Evolutionary conservation across 2,888 invertebrate genomes (phyloP), one percentile per base, ranked within the genome.

Genomic region (Eurois occulta): DNA sequence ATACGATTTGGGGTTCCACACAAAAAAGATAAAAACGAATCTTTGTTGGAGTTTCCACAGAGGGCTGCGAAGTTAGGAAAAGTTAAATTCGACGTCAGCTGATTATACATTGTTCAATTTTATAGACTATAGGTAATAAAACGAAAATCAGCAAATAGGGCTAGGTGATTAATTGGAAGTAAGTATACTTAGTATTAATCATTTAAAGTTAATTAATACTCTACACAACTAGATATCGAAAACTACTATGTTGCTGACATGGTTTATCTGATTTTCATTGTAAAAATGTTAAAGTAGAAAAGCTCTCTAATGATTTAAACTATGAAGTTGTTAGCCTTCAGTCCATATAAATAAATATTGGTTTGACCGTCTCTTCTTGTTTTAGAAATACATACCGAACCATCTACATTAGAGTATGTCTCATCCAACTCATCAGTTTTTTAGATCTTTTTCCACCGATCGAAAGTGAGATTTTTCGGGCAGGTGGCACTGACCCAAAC

Each of bases 381-480:
- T 65, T 62, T 18, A 2, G 1, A 11, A 43, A 76, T 4, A 28
- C 6, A 10, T 78, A 83, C 85, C 62, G 88, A 86, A 86, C 81
- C 77, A 35, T 68, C 13, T 13, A 66, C n/a, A 65, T n/a, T 24
- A 28, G 48, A 62, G n/a, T 43, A 66, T 21, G 38, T 71, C 60
- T 77, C 65, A 76, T 78, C 67, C 46, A 71, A 80, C 35, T 80
- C 85, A 83, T 83, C 71, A 73, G 58, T 89, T 92, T 66, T 84
- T 82, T 73, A 55, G 13, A 73, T 78, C 11, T 82, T 82, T 83
- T 91, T 90, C 86, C 85, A 84, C 75, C 84, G 90, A 94, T 94
- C 92, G 95, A 96, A 95, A 96, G 96, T 95, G 95, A 95, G 94
- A 94, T 93, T 92, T 91, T 84, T 87, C 81, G 84, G 81, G 95